Conservation (phyloP, 2,113 vertebrate species). For the Anser cygnoides region DNA sequence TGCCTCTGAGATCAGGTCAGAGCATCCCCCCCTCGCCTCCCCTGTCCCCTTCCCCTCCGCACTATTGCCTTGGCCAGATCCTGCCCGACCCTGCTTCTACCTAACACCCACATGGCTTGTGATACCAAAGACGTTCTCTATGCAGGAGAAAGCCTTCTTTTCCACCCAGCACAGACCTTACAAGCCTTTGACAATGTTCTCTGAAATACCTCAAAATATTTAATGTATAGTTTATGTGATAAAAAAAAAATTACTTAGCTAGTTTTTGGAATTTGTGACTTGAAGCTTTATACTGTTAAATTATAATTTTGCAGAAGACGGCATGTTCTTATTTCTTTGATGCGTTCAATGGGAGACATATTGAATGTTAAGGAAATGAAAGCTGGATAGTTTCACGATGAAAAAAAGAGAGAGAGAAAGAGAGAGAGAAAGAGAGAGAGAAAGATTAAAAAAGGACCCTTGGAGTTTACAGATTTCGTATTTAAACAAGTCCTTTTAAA, state of each 20-base stretch:
- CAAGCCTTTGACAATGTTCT: slow-evolving; percentile 99
- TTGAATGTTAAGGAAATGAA: slow-evolving; percentile 86
- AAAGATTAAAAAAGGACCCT: slow-evolving; percentile 64
- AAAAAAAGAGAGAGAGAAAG: not conserved
- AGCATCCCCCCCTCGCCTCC: not conserved
- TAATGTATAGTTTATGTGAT: slow-evolving; percentile 99
- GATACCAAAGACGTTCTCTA: slow-evolving; percentile 77
- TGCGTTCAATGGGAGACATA: slow-evolving; percentile 89
- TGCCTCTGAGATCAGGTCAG: not conserved
- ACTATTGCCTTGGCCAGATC: slow-evolving; percentile 22
- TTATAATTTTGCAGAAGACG: slow-evolving; percentile 90
- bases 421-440: slow-evolving; percentile 35
- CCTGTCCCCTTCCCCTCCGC: not conserved
- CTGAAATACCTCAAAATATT: slow-evolving; percentile 99
- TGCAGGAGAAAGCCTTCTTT: slow-evolving; percentile 72
- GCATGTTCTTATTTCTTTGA: slow-evolving; percentile 86
- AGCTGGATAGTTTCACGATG: slow-evolving; percentile 63
- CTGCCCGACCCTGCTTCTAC: not conserved
- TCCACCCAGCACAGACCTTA: slow-evolving; percentile 88
- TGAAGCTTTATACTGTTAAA: slow-evolving; percentile 99
- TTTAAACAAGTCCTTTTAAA: slow-evolving; percentile 76
- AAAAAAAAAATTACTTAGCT: slow-evolving; percentile 89
- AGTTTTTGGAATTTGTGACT: slow-evolving; percentile 99
- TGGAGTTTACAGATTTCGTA: slow-evolving; percentile 80
- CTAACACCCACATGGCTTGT: slow-evolving; percentile 31